Conservation (phyloP, 1,140 invertebrate species). For the Halictus rubicundus region DNA sequence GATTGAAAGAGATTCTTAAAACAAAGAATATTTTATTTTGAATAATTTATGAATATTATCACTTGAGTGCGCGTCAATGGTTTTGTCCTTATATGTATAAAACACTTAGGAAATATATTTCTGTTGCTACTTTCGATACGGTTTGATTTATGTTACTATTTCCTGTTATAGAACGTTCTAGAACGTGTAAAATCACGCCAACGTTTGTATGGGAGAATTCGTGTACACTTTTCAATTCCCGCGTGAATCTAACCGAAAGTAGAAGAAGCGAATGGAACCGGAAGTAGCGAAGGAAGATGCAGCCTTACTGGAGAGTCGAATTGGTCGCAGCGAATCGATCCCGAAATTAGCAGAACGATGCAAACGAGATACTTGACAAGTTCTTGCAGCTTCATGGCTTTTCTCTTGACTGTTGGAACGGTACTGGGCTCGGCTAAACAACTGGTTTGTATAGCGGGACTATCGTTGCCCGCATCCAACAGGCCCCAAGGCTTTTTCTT, state of each 20-base stretch:
- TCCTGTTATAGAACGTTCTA: no score
- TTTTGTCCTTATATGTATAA: no score
- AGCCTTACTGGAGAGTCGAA: conserved; percentile 27
- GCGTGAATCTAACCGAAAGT: background rate
- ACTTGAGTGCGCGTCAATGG: no score
- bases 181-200: no score
- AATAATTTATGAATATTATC: no score
- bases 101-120: no score
- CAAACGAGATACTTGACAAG: conserved; percentile 70
- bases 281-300: background rate
- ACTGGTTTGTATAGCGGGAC: conserved; percentile 66
- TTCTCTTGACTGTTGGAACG: conserved; percentile 55
- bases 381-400: conserved; percentile 73
- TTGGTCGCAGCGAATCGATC: conserved; percentile 18
- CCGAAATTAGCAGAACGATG: conserved; percentile 43
- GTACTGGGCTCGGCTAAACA: conserved; percentile 51
- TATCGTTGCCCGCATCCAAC: conserved; percentile 65
- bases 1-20: no score
- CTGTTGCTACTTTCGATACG: no score
- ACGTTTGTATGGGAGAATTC: no score
- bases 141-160: no score
- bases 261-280: background rate
- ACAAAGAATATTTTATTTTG: no score
- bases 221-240: background rate
- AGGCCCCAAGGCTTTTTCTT: conserved; percentile 21